phyloP scores from a whole-genome alignment of 2,888 invertebrate species.

The Phyllotreta striolata region DNA sequence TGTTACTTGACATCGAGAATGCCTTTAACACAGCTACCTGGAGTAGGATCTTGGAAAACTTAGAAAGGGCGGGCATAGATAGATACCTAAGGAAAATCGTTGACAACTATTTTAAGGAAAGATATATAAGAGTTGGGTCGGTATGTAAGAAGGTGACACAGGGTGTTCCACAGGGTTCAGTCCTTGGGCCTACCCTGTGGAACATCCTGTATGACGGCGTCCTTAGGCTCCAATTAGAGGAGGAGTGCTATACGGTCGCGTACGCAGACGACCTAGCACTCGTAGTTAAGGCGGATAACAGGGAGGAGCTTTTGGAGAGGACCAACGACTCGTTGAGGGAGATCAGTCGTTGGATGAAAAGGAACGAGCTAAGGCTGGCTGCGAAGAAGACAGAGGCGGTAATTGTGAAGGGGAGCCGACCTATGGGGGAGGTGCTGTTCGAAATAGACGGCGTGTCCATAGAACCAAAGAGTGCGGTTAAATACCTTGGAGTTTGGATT shows the following conservation, averaged over 20 bases:
- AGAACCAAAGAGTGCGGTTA: not conserved
- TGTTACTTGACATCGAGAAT: slow-evolving; percentile 25
- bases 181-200: not conserved
- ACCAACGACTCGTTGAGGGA: not conserved
- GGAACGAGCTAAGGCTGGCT: not conserved
- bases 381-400: not conserved
- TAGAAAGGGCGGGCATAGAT: slow-evolving; percentile 4
- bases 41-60: slow-evolving; percentile 6
- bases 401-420: not conserved
- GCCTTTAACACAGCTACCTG: slow-evolving; percentile 22
- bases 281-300: not conserved
- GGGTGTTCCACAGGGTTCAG: slow-evolving; percentile 11
- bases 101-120: no score
- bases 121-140: not conserved
- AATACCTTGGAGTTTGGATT: not conserved
- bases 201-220: not conserved
- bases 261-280: not conserved
- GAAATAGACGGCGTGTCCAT: not conserved
- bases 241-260: not conserved
- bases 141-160: not conserved
- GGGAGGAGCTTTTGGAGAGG: not conserved
- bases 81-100: slow-evolving; percentile 21
- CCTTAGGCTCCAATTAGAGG: not conserved
- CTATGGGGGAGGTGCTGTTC: no score
- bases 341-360: not conserved